phyloP scores from a whole-genome alignment of 2,113 vertebrate genomes.

The Myxocyprinus asiaticus region DNA sequence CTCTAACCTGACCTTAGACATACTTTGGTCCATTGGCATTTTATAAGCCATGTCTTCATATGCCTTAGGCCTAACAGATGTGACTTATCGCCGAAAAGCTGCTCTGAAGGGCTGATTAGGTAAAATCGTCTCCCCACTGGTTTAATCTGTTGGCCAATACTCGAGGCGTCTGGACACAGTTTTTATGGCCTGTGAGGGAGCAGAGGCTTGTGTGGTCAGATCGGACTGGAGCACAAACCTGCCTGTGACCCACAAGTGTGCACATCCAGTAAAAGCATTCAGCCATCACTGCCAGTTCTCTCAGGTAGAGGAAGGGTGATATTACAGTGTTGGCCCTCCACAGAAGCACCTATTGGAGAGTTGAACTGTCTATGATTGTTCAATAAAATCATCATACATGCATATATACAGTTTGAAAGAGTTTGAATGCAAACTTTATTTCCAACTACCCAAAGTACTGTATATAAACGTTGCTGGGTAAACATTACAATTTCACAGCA shows the following conservation, averaged over 20 bases:
- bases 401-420: too few relatives aligned
- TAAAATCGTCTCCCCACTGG: background rate
- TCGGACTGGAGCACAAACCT: constrained; percentile 30
- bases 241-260: constrained; percentile 21
- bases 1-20: background rate
- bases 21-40: background rate
- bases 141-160: constrained; percentile 40
- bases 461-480: too few relatives aligned
- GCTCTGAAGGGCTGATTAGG: background rate
- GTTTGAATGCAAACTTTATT: too few relatives aligned
- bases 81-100: background rate
- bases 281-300: constrained; percentile 30
- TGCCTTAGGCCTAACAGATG: background rate
- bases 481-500: too few relatives aligned
- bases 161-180: constrained; percentile 43
- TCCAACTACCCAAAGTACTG: too few relatives aligned
- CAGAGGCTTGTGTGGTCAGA: constrained; percentile 12
- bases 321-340: background rate
- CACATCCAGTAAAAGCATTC: constrained; percentile 41
- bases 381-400: too few relatives aligned
- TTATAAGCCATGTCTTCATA: background rate
- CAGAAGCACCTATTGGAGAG: background rate
- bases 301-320: constrained; percentile 24
- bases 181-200: constrained; percentile 38
- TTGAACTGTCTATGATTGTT: background rate